A percentile compares a stretch with the other conserved stretches of the same genome.
Conservation (phyloP, 2,888 invertebrate genomes). For the Punctoribates punctum region DNA sequence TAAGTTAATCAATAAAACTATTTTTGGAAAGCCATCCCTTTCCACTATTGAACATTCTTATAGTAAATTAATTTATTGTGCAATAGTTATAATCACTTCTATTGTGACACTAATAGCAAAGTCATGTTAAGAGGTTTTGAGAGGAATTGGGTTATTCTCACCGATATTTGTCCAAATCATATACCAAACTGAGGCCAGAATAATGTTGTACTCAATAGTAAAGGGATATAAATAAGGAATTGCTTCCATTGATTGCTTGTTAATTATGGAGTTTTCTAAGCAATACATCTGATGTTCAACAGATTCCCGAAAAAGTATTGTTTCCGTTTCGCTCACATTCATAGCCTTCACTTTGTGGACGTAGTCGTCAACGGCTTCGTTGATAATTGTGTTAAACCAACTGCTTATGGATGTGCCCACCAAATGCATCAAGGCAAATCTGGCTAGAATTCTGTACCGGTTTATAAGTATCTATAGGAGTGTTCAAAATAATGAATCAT, state of each 20-base stretch:
- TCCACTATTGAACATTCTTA: no score
- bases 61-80: no score
- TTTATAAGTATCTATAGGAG: constrained; percentile 61
- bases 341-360: constrained; percentile 26
- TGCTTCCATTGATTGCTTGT: constrained; percentile 45
- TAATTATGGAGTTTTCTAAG: constrained; percentile 22
- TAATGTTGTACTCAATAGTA: constrained; percentile 73
- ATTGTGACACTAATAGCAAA: background rate
- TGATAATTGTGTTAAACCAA: constrained; percentile 71
- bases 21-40: no score
- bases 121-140: background rate
- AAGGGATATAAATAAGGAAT: constrained; percentile 68
- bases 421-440: constrained; percentile 74
- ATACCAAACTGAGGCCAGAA: constrained; percentile 72
- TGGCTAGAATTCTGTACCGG: constrained; percentile 60
- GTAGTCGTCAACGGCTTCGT: constrained; percentile 67
- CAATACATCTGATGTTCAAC: background rate
- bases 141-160: constrained; percentile 49
- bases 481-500: background rate
- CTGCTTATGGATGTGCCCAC: constrained; percentile 73
- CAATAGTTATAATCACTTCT: no score
- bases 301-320: background rate
- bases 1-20: no score
- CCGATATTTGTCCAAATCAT: constrained; percentile 73
- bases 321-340: background rate